Evolutionary conservation across 2,888 invertebrate species (phyloP), one percentile per base, ranked within the genome.

Genomic region (Agrypnus murinus): DNA sequence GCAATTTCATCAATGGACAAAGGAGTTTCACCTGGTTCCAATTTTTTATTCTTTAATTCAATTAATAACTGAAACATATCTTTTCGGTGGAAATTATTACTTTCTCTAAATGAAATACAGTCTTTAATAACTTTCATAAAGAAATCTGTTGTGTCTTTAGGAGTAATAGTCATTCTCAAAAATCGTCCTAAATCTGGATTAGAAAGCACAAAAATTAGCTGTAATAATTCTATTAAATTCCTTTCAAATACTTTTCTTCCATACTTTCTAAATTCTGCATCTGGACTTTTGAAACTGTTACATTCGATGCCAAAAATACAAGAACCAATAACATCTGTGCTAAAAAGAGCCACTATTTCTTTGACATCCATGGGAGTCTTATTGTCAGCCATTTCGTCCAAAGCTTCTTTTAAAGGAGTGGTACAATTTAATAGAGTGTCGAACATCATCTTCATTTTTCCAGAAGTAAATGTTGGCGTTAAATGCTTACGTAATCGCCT

Each of bases 321-420:
- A 2, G 40, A 40, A 2, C 40, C 62, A 36, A 62, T 62, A n/a
- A 62, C 62, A 34, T 48, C 45, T 2, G 43, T 46, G 14, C 46
- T 48, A 12, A 19, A 45, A 46, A 14, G 17, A 4, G n/a, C 43
- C n/a, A 43, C 1, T 2, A 48, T 3, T 38, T 89, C 88, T 7
- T 87, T 80, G 17, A 80, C 75, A 25, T 82, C 79, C 6, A 82
- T 66, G 6, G 74, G 53, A 4, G 76, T 73, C 19, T 79, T 81
- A 0, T 84, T 84, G 0, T 81, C 70, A 65, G 85, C 70, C 68
- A 80, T 38, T 55, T 80, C 36, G 15, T 85, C 82, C 10, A 88
- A 84, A 60, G 88, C 86, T 3, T 82, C 77, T n/a, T 87, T 80
- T 36, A 90, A 84, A 57, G 87, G 86, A 7, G 86, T 82, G 0